These are phyloP conservation scores for Phymastichus coffea DNA, from an alignment of 1,140 invertebrate genomes.

Conservation along the genomic window DNA sequence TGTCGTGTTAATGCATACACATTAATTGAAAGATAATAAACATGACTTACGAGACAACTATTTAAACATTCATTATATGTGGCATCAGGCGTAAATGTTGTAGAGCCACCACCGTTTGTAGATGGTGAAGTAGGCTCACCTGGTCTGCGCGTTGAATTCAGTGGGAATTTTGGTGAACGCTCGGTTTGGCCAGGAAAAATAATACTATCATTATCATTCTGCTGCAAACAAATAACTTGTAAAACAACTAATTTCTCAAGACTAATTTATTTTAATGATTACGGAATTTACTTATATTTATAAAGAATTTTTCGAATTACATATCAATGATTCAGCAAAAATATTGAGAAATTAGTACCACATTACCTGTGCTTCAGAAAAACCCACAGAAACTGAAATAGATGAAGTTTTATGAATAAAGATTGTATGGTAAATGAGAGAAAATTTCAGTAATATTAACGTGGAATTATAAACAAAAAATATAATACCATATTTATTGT, in stretches of 20 bases:
- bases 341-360: too few relatives aligned
- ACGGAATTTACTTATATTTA: neutral
- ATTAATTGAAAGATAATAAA: neutral
- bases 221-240: too few relatives aligned
- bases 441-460: too few relatives aligned
- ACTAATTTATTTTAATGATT: neutral
- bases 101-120: too few relatives aligned
- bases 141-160: too few relatives aligned
- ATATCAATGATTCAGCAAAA: too few relatives aligned
- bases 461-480: neutral
- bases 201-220: slow-evolving; percentile 18
- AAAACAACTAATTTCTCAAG: neutral
- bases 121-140: too few relatives aligned
- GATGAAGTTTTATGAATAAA: too few relatives aligned
- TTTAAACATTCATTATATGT: slow-evolving; percentile 9
- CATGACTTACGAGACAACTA: slow-evolving; percentile 32
- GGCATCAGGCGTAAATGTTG: neutral
- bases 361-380: slow-evolving; percentile 14
- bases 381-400: slow-evolving; percentile 5
- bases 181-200: slow-evolving; percentile 2
- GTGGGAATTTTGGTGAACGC: neutral
- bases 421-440: too few relatives aligned
- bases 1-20: neutral
- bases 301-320: too few relatives aligned
- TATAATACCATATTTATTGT: too few relatives aligned